phyloP scores from a whole-genome alignment of 2,888 invertebrate species.

The Parnassius mnemosyne region DNA sequence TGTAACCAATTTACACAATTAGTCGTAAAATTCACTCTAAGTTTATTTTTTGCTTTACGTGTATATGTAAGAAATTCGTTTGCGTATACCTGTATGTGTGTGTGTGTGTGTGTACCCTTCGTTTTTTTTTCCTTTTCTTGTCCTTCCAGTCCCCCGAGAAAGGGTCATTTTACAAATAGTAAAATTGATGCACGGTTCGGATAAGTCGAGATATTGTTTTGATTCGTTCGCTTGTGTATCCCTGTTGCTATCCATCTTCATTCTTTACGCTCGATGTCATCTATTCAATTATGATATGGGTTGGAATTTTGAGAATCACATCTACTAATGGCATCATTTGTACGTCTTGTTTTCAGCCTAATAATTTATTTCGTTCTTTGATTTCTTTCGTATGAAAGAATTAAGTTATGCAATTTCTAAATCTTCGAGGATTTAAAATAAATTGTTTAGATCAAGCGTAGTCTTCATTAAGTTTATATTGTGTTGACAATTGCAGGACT shows the following conservation, averaged over 20 bases:
- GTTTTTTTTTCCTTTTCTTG: slow-evolving; percentile 33
- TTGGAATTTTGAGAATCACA: slow-evolving; percentile 24
- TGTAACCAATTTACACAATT: slow-evolving; percentile 37
- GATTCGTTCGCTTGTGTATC: slow-evolving; percentile 35
- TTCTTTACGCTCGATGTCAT: slow-evolving; percentile 36
- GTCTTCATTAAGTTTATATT: too few relatives aligned
- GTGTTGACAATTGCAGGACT: not conserved
- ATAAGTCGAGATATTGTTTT: slow-evolving; percentile 40
- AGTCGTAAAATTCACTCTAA: slow-evolving; percentile 44
- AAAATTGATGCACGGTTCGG: slow-evolving; percentile 36
- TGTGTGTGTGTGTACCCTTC: slow-evolving; percentile 32
- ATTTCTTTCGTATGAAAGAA: too few relatives aligned
- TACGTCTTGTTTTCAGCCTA: not conserved
- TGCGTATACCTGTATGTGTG: slow-evolving; percentile 25
- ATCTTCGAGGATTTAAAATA: too few relatives aligned
- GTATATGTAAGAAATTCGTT: slow-evolving; percentile 23
- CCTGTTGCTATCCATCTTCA: slow-evolving; percentile 33
- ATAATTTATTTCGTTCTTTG: not conserved
- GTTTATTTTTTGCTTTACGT: slow-evolving; percentile 46
- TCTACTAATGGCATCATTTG: not conserved
- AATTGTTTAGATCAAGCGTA: too few relatives aligned
- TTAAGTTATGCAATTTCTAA: too few relatives aligned
- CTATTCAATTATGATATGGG: slow-evolving; percentile 38
- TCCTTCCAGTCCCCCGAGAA: slow-evolving; percentile 37
- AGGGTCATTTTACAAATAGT: slow-evolving; percentile 51